Percentiles rank a stretch among this genome's conserved stretches.
Conservation (phyloP, 2,797 vertebrate species). For the Mallotus villosus region DNA sequence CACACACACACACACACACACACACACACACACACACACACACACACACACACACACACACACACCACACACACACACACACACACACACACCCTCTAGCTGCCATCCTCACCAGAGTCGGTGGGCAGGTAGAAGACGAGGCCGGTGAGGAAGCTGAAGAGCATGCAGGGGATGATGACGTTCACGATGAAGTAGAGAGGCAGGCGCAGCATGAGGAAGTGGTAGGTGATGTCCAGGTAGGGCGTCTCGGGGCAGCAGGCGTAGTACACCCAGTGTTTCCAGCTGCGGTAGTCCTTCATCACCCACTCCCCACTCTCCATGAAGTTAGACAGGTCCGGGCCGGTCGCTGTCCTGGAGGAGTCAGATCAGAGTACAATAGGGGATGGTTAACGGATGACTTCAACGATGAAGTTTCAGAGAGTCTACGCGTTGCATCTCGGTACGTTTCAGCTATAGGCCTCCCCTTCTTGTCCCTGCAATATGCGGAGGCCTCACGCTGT, state of each 20-base stretch:
- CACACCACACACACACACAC: too few relatives aligned
- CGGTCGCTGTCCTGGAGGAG: conserved; percentile 80
- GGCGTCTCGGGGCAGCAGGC: conserved; percentile 85
- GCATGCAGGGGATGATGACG: conserved; percentile 94
- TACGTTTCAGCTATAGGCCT: too few relatives aligned
- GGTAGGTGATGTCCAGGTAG: conserved; percentile 95
- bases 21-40: not conserved
- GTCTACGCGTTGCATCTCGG: too few relatives aligned
- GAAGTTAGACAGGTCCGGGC: conserved; percentile 92
- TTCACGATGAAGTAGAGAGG: conserved; percentile 97
- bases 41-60: not conserved
- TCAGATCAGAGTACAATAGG: conserved; percentile 1
- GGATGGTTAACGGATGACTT: too few relatives aligned
- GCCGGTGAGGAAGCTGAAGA: conserved; percentile 92
- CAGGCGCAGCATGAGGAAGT: conserved; percentile 92
- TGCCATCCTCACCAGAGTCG: conserved; percentile 81
- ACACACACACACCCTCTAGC: not conserved
- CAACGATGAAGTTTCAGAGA: too few relatives aligned
- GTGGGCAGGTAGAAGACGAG: conserved; percentile 95
- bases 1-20: not conserved
- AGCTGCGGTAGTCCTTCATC: conserved; percentile 86
- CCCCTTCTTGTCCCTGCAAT: not conserved
- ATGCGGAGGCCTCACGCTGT: not conserved
- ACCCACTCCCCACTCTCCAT: conserved; percentile 97
- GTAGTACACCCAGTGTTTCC: conserved; percentile 91